Conservation (phyloP, 2,888 invertebrate species). For the Ophion ventricosus region DNA sequence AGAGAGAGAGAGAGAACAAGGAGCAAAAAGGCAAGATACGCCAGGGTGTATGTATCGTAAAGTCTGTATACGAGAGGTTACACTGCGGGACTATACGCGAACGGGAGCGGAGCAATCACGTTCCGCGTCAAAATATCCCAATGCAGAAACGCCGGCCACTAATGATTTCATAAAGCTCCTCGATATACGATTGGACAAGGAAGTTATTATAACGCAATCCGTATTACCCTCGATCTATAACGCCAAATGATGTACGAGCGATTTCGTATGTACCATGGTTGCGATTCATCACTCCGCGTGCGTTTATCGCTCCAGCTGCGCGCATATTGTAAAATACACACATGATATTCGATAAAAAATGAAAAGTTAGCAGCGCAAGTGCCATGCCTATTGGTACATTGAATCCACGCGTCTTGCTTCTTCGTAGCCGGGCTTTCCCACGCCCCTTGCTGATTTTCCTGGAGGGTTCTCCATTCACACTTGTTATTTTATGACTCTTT, state of each 20-base stretch:
- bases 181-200: conserved; percentile 65
- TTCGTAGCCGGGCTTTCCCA: conserved; percentile 53
- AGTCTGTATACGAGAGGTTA: conserved; percentile 50
- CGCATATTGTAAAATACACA: conserved; percentile 43
- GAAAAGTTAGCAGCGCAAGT: neutral
- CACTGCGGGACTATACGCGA: conserved; percentile 24
- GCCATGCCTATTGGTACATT: conserved; percentile 31
- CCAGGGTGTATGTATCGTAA: conserved; percentile 44
- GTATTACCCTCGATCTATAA: conserved; percentile 40
- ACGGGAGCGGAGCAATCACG: conserved; percentile 65
- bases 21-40: conserved; percentile 25
- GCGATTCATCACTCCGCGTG: conserved; percentile 27
- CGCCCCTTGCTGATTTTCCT: conserved; percentile 53
- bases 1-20: conserved; percentile 14
- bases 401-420: conserved; percentile 34
- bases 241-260: conserved; percentile 48
- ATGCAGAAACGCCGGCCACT: conserved; percentile 58
- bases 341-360: conserved; percentile 34
- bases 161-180: conserved; percentile 67
- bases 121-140: conserved; percentile 67
- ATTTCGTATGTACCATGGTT: conserved; percentile 37
- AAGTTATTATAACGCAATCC: conserved; percentile 65
- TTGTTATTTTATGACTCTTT: conserved; percentile 51
- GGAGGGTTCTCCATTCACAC: conserved; percentile 15
- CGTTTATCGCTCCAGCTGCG: conserved; percentile 31